A percentile compares a stretch with the other conserved stretches of the same genome.
Conservation (phyloP, 2,113 vertebrate genomes). For the Alosa alosa region DNA sequence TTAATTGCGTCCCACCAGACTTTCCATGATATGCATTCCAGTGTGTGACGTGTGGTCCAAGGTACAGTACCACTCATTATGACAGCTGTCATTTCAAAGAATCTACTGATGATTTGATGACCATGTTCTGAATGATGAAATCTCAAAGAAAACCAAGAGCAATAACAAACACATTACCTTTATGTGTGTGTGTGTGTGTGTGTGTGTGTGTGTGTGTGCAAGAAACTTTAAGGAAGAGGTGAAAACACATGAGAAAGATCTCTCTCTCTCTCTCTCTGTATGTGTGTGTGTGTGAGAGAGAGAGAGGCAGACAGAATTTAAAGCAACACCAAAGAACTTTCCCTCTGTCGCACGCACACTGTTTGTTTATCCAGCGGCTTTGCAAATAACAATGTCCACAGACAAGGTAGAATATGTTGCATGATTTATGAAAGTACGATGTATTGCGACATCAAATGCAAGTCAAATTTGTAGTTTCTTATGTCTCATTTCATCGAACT, state of each 20-base stretch:
- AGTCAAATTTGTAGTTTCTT: too few relatives aligned
- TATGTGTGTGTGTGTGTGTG: not conserved
- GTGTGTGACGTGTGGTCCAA: not conserved
- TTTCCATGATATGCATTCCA: not conserved
- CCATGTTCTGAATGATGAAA: not conserved
- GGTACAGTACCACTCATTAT: not conserved
- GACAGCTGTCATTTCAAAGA: conserved; percentile 6
- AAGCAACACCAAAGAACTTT: too few relatives aligned
- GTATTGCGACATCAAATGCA: too few relatives aligned
- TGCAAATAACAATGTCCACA: too few relatives aligned
- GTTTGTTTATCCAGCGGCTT: too few relatives aligned
- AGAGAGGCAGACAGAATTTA: too few relatives aligned
- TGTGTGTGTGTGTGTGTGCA: not conserved
- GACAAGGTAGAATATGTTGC: too few relatives aligned
- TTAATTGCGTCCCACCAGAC: not conserved
- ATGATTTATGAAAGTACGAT: too few relatives aligned
- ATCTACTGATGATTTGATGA: not conserved
- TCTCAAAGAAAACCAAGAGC: not conserved
- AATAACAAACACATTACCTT: not conserved
- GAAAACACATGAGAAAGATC: not conserved
- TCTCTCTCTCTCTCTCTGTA: too few relatives aligned
- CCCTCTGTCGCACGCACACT: too few relatives aligned
- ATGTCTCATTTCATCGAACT: too few relatives aligned
- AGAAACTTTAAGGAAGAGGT: not conserved
- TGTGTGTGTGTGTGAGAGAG: not conserved